Evolutionary conservation across 2,888 invertebrate species (phyloP).

Genomic region (Aphodius sticticus): DNA sequence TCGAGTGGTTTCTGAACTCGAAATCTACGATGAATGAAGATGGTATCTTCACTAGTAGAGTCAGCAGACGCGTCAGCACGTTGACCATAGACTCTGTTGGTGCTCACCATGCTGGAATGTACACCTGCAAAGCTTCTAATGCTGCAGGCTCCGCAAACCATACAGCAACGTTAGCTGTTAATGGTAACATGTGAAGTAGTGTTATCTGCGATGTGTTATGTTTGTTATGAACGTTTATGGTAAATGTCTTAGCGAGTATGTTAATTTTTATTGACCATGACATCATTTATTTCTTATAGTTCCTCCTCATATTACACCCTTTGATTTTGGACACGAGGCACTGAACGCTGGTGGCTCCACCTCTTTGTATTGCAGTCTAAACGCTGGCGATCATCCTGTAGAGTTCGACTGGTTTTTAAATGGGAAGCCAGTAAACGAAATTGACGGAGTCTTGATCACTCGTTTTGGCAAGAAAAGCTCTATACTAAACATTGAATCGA

Average conservation of each 20-base stretch:
- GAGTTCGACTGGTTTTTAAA: constrained; percentile 80
- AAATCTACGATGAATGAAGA: constrained; percentile 57
- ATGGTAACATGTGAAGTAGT: constrained; percentile 41
- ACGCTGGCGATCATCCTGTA: constrained; percentile 82
- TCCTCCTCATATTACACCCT: constrained; percentile 74
- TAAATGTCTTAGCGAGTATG: not conserved
- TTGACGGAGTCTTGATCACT: constrained; percentile 48
- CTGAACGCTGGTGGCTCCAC: constrained; percentile 65
- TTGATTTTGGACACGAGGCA: constrained; percentile 71
- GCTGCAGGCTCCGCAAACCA: constrained; percentile 69
- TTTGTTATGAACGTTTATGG: constrained; percentile 4
- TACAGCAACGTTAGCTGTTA: constrained; percentile 44
- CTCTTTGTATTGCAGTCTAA: constrained; percentile 65
- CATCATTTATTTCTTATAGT: constrained; percentile 12
- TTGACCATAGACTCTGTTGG: constrained; percentile 77
- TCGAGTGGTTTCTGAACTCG: constrained; percentile 71
- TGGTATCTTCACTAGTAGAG: constrained; percentile 67
- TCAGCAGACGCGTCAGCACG: constrained; percentile 71
- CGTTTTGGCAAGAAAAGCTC: constrained; percentile 55
- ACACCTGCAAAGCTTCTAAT: constrained; percentile 76
- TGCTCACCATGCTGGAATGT: constrained; percentile 75
- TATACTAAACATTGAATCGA: constrained; percentile 76
- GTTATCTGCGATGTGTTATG: not conserved
- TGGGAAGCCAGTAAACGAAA: constrained; percentile 64
- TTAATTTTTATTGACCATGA: not conserved